A percentile compares a stretch with the other conserved stretches of the same genome.
Evolutionary conservation across 2,113 vertebrate genomes (phyloP).

Genomic region (Odontesthes bonariensis): DNA sequence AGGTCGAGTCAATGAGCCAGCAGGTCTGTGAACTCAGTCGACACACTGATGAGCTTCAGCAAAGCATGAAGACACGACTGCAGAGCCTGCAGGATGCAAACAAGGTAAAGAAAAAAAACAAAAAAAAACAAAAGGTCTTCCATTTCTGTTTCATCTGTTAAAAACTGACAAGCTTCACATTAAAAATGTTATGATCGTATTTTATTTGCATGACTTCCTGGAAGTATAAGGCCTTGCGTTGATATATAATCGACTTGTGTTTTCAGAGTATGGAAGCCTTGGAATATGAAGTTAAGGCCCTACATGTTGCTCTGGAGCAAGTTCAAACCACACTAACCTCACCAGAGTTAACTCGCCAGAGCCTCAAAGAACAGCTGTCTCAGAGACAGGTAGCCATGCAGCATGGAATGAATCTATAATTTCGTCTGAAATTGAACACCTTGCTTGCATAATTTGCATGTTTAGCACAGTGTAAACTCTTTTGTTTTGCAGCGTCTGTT

Average conservation of each 20-base stretch:
- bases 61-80: slow-evolving; percentile 84
- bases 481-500: slow-evolving; percentile 85
- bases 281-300: slow-evolving; percentile 89
- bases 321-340: slow-evolving; percentile 90
- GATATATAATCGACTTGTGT: neutral
- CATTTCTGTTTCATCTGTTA: neutral
- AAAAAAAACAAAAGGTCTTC: neutral
- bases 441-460: neutral
- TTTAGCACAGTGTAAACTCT: neutral
- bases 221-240: neutral
- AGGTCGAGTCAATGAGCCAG: slow-evolving; percentile 88
- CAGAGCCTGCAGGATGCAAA: slow-evolving; percentile 93
- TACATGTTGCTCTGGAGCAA: slow-evolving; percentile 91
- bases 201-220: neutral
- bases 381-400: slow-evolving; percentile 90
- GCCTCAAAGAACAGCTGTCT: slow-evolving; percentile 94
- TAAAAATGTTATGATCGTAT: neutral
- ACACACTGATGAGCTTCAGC: slow-evolving; percentile 89
- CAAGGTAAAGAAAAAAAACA: slow-evolving; percentile 79
- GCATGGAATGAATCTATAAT: neutral
- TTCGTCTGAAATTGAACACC: neutral
- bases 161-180: no score
- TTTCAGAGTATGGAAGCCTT: slow-evolving; percentile 93
- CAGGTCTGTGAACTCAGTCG: slow-evolving; percentile 91
- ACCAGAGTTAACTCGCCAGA: slow-evolving; percentile 91